Conservation (phyloP, 2,113 vertebrate genomes). For the Erpornis zantholeuca region DNA sequence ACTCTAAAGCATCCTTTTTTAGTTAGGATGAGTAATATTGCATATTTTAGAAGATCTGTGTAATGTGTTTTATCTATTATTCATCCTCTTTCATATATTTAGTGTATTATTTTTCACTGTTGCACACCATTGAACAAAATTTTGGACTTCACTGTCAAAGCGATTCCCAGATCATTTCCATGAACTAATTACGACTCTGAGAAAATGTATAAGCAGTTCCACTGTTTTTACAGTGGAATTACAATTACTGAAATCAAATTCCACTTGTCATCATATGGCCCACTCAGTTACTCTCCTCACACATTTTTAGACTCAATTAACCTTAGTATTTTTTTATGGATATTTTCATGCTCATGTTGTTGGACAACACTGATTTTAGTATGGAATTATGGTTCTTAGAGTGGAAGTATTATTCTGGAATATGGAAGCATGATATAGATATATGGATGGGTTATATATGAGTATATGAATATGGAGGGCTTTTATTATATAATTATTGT, state of each 20-base stretch:
- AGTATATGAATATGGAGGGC: too few relatives aligned
- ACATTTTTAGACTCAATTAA: background rate
- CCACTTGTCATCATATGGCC: background rate
- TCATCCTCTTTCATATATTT: background rate
- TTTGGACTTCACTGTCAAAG: background rate
- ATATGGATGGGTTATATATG: too few relatives aligned
- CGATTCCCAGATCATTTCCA: background rate
- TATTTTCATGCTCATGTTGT: background rate
- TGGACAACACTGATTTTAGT: background rate
- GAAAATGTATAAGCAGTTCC: background rate
- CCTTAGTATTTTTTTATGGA: background rate
- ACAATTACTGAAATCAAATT: background rate
- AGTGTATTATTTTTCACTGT: background rate
- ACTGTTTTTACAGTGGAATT: background rate
- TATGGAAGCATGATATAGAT: background rate
- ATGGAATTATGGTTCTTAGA: background rate
- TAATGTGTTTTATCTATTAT: background rate
- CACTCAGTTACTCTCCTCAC: background rate
- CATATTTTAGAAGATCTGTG: background rate
- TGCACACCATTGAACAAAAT: background rate
- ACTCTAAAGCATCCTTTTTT: background rate
- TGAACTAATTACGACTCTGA: background rate
- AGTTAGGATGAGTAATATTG: background rate
- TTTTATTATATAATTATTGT: background rate
- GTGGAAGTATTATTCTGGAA: background rate